Evolutionary conservation across 2,113 vertebrate genomes (phyloP).

Genomic region (Cisticola juncidis): DNA sequence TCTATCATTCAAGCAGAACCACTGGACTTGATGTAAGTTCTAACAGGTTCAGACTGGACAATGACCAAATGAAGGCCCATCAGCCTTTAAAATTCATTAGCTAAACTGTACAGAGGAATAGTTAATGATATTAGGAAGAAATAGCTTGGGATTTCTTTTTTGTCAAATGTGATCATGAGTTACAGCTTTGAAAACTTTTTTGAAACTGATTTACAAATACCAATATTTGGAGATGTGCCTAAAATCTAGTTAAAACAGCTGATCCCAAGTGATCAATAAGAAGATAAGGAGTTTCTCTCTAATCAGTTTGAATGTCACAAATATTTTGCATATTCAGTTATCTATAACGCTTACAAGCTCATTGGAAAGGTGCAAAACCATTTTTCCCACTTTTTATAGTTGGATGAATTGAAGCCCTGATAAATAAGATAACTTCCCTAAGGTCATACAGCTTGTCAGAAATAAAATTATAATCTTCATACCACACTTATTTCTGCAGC

Average conservation of each 20-base stretch:
- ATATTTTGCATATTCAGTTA: background rate
- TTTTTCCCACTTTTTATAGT: background rate
- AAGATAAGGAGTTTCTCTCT: background rate
- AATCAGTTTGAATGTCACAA: background rate
- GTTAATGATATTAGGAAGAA: background rate
- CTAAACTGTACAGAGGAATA: background rate
- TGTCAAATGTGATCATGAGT: background rate
- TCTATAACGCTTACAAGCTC: background rate
- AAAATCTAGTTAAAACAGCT: background rate
- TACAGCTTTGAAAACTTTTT: background rate
- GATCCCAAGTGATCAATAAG: background rate
- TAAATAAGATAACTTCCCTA: slow-evolving; percentile 18
- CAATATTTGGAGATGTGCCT: background rate
- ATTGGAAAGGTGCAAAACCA: background rate
- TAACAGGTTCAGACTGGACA: background rate
- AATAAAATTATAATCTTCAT: background rate
- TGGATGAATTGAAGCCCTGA: background rate
- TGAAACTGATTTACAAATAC: background rate
- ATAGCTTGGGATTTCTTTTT: background rate
- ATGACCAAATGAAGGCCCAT: background rate
- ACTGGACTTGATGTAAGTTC: background rate
- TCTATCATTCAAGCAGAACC: background rate
- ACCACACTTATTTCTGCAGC: background rate
- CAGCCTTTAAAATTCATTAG: background rate
- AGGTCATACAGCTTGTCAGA: background rate